Evolutionary conservation across 2,797 vertebrate genomes (phyloP).

Genomic region (Choloepus didactylus): DNA sequence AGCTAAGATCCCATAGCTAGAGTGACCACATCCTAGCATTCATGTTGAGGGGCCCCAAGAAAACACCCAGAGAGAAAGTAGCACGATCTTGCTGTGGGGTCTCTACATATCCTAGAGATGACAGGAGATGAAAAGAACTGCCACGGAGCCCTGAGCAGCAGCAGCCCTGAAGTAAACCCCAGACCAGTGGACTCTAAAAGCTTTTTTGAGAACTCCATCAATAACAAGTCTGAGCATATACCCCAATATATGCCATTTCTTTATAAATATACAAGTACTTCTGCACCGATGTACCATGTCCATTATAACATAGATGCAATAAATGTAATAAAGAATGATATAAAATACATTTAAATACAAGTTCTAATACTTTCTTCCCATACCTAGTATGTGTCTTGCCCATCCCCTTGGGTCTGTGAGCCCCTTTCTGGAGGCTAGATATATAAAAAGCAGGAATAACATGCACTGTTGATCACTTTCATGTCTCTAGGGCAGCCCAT

Average conservation of each 20-base stretch:
- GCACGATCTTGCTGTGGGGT: neutral
- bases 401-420: neutral
- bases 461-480: fast-evolving
- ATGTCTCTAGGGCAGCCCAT: neutral
- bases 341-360: neutral
- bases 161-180: neutral
- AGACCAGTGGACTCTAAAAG: too few species aligned
- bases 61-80: neutral
- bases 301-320: neutral
- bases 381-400: neutral
- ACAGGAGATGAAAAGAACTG: neutral
- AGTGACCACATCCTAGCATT: neutral
- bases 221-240: neutral
- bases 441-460: fast-evolving
- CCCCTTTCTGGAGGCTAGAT: neutral
- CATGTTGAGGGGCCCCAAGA: neutral
- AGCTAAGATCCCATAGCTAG: neutral
- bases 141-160: neutral
- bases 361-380: neutral
- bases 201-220: neutral
- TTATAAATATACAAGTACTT: neutral
- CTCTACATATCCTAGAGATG: neutral
- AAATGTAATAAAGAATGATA: neutral
- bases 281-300: neutral
- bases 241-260: neutral